A percentile compares a stretch with the other conserved stretches of the same genome.
Evolutionary conservation across 2,797 vertebrate genomes (phyloP).

Genomic region (Sciurus carolinensis): DNA sequence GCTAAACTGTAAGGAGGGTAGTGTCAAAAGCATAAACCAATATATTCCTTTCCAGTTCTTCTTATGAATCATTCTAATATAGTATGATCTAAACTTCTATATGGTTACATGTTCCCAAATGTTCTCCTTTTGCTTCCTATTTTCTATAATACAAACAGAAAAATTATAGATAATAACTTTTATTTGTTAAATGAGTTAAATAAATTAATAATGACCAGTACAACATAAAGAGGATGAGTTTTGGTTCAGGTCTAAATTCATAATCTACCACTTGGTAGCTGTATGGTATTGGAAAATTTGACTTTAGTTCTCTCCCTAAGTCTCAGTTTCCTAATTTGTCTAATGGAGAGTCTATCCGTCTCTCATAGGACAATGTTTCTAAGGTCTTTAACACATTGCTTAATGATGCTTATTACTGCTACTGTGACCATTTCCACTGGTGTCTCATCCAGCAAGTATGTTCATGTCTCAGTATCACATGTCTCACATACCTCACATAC

Average conservation of each 20-base stretch:
- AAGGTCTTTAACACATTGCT: background rate
- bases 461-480: accelerated
- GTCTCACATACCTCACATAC: background rate
- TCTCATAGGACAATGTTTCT: background rate
- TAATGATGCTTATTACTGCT: background rate
- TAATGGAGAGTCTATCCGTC: background rate
- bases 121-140: background rate
- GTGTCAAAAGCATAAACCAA: background rate
- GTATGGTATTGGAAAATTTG: background rate
- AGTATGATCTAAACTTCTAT: background rate
- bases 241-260: background rate
- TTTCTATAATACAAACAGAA: background rate
- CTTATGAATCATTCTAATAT: background rate
- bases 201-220: background rate
- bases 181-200: background rate
- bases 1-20: background rate
- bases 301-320: background rate
- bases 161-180: constrained; percentile 4
- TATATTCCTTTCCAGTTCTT: background rate
- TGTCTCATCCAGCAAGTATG: background rate
- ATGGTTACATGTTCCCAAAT: background rate
- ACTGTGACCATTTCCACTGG: accelerated
- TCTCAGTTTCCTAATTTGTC: background rate
- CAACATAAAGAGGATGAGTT: background rate
- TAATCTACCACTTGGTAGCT: background rate